Evolutionary conservation across 2,888 invertebrate species (phyloP).

Genomic region (Amblyteles armatorius): DNA sequence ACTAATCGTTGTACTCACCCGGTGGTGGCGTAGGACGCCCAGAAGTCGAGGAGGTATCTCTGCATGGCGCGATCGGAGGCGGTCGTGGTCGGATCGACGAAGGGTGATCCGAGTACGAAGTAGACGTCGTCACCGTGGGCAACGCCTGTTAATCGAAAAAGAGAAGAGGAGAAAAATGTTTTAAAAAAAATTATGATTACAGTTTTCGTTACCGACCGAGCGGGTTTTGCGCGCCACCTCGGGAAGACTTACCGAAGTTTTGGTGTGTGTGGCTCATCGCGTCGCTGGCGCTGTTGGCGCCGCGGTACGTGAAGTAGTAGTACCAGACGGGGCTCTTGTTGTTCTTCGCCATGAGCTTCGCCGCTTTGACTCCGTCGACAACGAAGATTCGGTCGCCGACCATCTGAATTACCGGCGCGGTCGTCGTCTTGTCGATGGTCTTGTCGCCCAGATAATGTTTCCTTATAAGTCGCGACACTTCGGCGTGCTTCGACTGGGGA

Average conservation of each 20-base stretch:
- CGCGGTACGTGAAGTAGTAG: constrained; percentile 88
- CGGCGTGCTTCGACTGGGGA: constrained; percentile 84
- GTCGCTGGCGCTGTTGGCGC: constrained; percentile 87
- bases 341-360: constrained; percentile 86
- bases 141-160: constrained; percentile 85
- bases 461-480: constrained; percentile 86
- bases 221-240: no score
- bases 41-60: constrained; percentile 86
- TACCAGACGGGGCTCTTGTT: constrained; percentile 88
- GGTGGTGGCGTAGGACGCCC: constrained; percentile 87
- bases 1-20: constrained; percentile 85
- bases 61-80: constrained; percentile 86
- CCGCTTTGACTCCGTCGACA: constrained; percentile 87
- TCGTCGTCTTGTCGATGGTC: constrained; percentile 78
- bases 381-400: constrained; percentile 89
- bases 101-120: constrained; percentile 84
- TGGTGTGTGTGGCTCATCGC: constrained; percentile 85
- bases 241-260: constrained; percentile 86
- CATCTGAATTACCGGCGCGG: constrained; percentile 84
- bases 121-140: constrained; percentile 88
- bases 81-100: constrained; percentile 80
- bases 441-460: constrained; percentile 86
- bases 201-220: no score
- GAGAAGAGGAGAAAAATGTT: no score
- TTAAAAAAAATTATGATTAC: no score